These are phyloP conservation scores for Agrilus cyanescens DNA, from an alignment of 2,888 invertebrate species.

Conservation along the genomic window DNA sequence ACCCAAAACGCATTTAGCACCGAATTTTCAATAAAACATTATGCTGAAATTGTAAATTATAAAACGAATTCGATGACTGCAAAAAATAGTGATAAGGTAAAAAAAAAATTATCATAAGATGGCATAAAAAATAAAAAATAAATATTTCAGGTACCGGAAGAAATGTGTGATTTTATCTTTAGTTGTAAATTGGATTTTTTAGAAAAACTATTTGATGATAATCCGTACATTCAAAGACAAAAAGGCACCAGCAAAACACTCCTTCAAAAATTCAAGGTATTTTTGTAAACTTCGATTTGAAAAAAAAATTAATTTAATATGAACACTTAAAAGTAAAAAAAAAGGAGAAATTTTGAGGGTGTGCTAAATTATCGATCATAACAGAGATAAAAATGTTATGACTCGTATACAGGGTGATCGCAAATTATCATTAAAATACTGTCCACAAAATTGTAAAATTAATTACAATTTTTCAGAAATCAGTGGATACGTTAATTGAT, in stretches of 20 bases:
- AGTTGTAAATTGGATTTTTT: conserved; percentile 15
- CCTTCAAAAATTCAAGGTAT: conserved; percentile 27
- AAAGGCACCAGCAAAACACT: conserved; percentile 20
- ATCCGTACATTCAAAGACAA: conserved; percentile 3
- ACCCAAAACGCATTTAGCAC: conserved; percentile 16
- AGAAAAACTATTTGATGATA: conserved; percentile 12
- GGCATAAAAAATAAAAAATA: background rate
- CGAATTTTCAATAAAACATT: conserved; percentile 31
- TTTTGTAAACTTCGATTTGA: background rate
- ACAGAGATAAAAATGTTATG: too few relatives aligned
- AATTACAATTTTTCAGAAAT: conserved; percentile 19
- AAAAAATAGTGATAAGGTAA: conserved; percentile 34
- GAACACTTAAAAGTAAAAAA: too few relatives aligned
- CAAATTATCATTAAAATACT: too few relatives aligned
- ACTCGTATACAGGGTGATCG: too few relatives aligned
- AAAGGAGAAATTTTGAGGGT: too few relatives aligned
- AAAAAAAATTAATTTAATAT: background rate
- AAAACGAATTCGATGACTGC: conserved; percentile 26
- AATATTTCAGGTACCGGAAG: conserved; percentile 19
- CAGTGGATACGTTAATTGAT: conserved; percentile 29
- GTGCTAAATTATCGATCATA: too few relatives aligned
- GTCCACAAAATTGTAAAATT: too few relatives aligned
- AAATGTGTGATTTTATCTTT: conserved; percentile 19
- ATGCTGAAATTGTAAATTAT: conserved; percentile 30
- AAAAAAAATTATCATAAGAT: background rate